Conservation (phyloP, 2,797 vertebrate species). For the Thalassophryne amazonica region DNA sequence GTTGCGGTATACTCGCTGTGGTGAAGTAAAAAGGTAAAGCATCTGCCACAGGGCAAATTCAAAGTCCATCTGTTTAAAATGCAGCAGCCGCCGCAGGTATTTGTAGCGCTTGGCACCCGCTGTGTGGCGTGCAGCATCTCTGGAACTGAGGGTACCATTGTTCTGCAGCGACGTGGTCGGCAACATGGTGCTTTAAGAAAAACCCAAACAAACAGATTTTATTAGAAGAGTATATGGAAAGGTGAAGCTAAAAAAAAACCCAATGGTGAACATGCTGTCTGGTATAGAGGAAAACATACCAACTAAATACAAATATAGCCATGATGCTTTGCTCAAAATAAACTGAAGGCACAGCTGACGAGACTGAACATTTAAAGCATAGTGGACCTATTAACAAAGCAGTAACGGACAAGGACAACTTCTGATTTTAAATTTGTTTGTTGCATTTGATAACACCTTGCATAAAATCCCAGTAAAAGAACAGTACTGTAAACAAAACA, state of each 20-base stretch:
- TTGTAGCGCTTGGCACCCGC: constrained; percentile 97
- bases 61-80: constrained; percentile 95
- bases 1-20: constrained; percentile 97
- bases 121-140: constrained; percentile 89
- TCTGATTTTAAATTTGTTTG: no score
- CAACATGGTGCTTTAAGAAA: constrained; percentile 85
- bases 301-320: no score
- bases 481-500: no score
- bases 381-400: no score
- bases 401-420: no score
- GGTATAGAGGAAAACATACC: no score
- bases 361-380: no score
- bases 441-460: no score
- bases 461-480: no score
- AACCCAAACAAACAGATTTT: not conserved
- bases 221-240: not conserved
- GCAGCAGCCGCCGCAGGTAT: constrained; percentile 90
- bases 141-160: constrained; percentile 77
- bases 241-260: not conserved
- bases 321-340: no score
- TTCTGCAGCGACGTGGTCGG: constrained; percentile 82
- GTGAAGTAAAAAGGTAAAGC: constrained; percentile 96
- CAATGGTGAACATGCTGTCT: no score
- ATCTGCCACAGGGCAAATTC: constrained; percentile 98
- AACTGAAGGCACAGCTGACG: no score